These are phyloP conservation scores for Bombus impatiens DNA, from an alignment of 1,140 invertebrate species.

Conservation along the genomic window DNA sequence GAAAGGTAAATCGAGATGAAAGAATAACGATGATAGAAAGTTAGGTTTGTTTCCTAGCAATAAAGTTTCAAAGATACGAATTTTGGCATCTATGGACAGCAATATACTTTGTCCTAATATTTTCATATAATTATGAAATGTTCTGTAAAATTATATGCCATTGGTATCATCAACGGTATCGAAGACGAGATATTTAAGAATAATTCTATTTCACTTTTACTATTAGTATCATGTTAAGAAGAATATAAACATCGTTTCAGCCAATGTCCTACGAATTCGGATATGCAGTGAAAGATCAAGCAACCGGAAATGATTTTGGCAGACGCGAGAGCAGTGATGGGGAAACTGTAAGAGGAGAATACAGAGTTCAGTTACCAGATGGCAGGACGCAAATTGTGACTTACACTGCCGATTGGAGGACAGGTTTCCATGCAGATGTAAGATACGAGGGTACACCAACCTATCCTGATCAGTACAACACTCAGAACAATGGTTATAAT, in stretches of 20 bases:
- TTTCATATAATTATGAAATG: background rate
- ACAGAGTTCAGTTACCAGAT: conserved; percentile 89
- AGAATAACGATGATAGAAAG: background rate
- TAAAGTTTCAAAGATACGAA: background rate
- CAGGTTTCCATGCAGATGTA: conserved; percentile 91
- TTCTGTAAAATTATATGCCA: background rate
- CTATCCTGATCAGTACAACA: conserved; percentile 84
- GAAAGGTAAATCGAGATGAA: background rate
- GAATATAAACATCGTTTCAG: conserved; percentile 79
- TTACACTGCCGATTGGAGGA: conserved; percentile 90
- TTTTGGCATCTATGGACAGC: background rate
- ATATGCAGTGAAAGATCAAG: conserved; percentile 89
- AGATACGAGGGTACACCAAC: conserved; percentile 88
- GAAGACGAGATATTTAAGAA: too few relatives aligned
- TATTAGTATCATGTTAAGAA: too few relatives aligned
- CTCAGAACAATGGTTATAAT: conserved; percentile 65
- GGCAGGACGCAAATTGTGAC: conserved; percentile 88
- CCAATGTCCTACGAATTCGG: conserved; percentile 91
- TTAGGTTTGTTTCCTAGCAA: background rate
- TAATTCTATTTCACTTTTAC: too few relatives aligned
- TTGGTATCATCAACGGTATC: background rate
- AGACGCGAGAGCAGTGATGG: conserved; percentile 88
- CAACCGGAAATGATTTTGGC: conserved; percentile 88
- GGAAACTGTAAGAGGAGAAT: conserved; percentile 87
- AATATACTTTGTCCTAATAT: background rate